A percentile compares a stretch with the other conserved stretches of the same genome.
phyloP scores from a whole-genome alignment of 2,113 vertebrate genomes.

The Chinchilla lanigera region DNA sequence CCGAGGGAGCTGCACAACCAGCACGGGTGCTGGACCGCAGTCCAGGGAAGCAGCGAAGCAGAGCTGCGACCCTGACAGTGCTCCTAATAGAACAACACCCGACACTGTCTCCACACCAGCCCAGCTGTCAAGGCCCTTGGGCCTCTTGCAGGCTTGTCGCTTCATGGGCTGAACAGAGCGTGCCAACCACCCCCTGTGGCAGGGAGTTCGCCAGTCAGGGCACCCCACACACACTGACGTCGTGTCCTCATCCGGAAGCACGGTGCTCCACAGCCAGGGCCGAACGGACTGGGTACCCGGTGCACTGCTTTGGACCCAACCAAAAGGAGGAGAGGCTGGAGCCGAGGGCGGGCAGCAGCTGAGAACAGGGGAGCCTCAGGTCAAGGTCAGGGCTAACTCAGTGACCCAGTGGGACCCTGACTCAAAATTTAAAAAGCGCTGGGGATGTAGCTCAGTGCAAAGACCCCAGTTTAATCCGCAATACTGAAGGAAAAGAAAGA shows the following conservation, averaged over 20 bases:
- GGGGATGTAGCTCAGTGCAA: neutral
- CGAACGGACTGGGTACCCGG: slow-evolving; percentile 42
- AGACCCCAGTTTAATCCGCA: neutral
- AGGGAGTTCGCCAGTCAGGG: neutral
- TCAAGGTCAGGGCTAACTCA: neutral
- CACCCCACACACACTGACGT: slow-evolving; percentile 35
- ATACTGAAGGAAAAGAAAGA: neutral
- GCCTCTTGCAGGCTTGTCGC: slow-evolving; percentile 54
- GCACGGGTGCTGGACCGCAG: slow-evolving; percentile 34
- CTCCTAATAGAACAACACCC: slow-evolving; percentile 78
- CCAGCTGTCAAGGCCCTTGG: slow-evolving; percentile 20
- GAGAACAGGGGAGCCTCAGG: neutral
- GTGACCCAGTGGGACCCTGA: neutral
- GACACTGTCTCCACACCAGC: slow-evolving; percentile 69
- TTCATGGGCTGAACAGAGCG: slow-evolving; percentile 22
- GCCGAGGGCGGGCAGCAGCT: neutral
- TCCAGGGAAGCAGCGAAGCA: slow-evolving; percentile 68
- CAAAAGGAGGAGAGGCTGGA: neutral
- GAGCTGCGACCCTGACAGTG: slow-evolving; percentile 52
- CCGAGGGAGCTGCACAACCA: neutral
- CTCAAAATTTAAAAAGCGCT: no score
- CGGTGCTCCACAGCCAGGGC: neutral
- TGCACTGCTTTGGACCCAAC: slow-evolving; percentile 51
- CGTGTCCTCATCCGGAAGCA: neutral
- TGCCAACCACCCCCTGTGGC: neutral